Percentiles rank a stretch among this genome's conserved stretches.
Evolutionary conservation across 2,113 vertebrate species (phyloP).

Genomic region (Pluvianellus socialis): DNA sequence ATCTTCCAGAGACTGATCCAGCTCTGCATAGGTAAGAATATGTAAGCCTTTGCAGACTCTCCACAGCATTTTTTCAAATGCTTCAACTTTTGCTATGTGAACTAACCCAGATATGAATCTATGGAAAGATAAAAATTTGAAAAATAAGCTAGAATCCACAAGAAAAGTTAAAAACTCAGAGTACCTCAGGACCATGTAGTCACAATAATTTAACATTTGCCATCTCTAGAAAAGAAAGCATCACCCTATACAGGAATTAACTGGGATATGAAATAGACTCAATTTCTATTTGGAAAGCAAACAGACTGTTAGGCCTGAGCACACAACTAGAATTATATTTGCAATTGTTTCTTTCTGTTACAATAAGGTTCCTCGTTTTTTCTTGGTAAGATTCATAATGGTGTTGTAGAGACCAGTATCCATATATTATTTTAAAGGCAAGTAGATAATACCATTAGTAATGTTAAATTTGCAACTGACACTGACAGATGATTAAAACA

Average conservation of each 20-base stretch:
- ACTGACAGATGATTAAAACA: neutral
- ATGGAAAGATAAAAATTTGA: neutral
- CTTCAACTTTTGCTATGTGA: slow-evolving; percentile 86
- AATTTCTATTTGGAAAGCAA: neutral
- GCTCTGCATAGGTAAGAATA: slow-evolving; percentile 89
- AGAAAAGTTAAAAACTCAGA: neutral
- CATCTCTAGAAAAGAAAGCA: neutral
- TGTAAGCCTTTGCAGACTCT: slow-evolving; percentile 93
- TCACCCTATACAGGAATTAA: neutral
- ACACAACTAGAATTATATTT: neutral
- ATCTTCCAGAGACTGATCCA: slow-evolving; percentile 87
- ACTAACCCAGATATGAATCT: slow-evolving; percentile 95
- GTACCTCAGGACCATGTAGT: neutral
- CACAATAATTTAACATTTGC: neutral
- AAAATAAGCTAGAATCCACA: neutral
- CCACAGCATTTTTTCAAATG: slow-evolving; percentile 97
- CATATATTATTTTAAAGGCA: neutral
- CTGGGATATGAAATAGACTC: neutral
- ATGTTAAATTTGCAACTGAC: neutral
- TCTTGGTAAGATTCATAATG: neutral
- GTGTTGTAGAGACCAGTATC: neutral
- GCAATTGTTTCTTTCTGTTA: neutral
- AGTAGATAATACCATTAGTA: neutral
- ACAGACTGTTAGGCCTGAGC: neutral
- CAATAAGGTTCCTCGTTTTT: neutral